Base-by-base conservation (phyloP, 2,113 vertebrate genomes). In the Bubo blakistoni region DNA sequence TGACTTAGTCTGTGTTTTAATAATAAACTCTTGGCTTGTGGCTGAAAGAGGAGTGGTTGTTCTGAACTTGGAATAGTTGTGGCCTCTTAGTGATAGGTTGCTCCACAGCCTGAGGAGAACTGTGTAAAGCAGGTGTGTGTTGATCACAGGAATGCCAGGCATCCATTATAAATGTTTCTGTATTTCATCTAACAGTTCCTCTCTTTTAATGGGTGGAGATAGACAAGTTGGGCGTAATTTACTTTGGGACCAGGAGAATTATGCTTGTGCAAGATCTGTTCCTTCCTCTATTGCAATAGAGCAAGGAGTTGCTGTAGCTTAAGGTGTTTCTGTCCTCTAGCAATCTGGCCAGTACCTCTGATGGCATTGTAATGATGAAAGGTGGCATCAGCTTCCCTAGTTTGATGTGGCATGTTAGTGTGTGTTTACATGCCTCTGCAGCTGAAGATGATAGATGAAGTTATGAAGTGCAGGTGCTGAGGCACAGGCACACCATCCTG, bases 1-100 rank as follows among this genome's bases (percentile, higher is more conserved):
- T 92, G 81, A 54, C 88, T 49, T 76, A 54, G 69, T 51, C 72
- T 83, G 63, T 72, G 78, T 81, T 92, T 83, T 91, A 90, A 36
- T 92, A 94, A 90, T 86, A 82, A 93, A 91, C 61, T 88, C 65
- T 82, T 88, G 80, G 57, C 81, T 95, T 2, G 0, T 86, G 77
- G 21, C 46, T 91, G 76, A 15, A 88, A 86, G 83, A 90, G 62
- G 47, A 82, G 52, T 62, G 34, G 47, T 88, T 82, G 72, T 94
- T 87, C 73, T 84, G 47, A 38, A 91, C 72, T n/a, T 89, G 67
- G 86, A 86, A 79, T 76, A 80, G 81, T 80, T 66, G 38, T 86
- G 34, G 52, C 71, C 71, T 90, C 52, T 38, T 79, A 52, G 12
- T 82, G 62, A 32, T 57, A 24, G 7, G 47, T 86, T 57, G 40